A percentile compares a stretch with the other conserved stretches of the same genome.
These are phyloP conservation scores for Drosophila tripunctata DNA, from an alignment of 2,888 invertebrate genomes.

Conservation along the genomic window DNA sequence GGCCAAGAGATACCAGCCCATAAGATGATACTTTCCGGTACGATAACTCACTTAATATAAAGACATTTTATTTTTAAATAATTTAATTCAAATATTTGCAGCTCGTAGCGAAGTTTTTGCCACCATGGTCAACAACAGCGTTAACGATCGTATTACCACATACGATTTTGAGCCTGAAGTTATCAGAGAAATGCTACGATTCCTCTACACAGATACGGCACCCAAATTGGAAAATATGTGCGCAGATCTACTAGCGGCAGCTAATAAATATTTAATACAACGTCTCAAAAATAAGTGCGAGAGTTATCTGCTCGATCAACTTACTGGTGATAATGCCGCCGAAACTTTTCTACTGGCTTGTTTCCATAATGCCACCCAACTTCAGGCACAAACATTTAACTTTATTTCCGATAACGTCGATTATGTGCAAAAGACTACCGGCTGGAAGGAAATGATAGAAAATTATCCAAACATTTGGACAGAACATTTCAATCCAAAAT, in stretches of 20 bases:
- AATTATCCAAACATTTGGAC: constrained; percentile 98
- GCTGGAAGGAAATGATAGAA: constrained; percentile 98
- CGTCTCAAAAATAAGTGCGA: constrained; percentile 99
- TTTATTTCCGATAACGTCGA: constrained; percentile 99
- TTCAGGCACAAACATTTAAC: constrained; percentile 98
- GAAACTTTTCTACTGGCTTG: constrained; percentile 98
- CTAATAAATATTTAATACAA: constrained; percentile 98
- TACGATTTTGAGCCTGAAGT: constrained; percentile 99
- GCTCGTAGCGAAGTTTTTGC: constrained; percentile 98
- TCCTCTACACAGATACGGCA: constrained; percentile 98
- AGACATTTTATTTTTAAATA: background rate
- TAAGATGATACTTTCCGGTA: constrained; percentile 92
- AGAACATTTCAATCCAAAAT: constrained; percentile 85
- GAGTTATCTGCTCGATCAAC: constrained; percentile 95
- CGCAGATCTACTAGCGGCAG: constrained; percentile 97
- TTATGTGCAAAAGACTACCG: constrained; percentile 98
- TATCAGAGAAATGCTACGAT: constrained; percentile 96
- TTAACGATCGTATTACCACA: constrained; percentile 96
- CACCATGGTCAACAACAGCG: constrained; percentile 86
- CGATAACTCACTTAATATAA: background rate
- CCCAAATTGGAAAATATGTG: constrained; percentile 98
- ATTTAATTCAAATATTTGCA: constrained; percentile 84
- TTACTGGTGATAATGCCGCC: constrained; percentile 97
- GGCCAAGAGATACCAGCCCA: constrained; percentile 96
- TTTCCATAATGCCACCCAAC: constrained; percentile 97